A percentile compares a stretch with the other conserved stretches of the same genome.
Evolutionary conservation across 2,888 invertebrate genomes (phyloP).

Genomic region (Cerastis leucographa): DNA sequence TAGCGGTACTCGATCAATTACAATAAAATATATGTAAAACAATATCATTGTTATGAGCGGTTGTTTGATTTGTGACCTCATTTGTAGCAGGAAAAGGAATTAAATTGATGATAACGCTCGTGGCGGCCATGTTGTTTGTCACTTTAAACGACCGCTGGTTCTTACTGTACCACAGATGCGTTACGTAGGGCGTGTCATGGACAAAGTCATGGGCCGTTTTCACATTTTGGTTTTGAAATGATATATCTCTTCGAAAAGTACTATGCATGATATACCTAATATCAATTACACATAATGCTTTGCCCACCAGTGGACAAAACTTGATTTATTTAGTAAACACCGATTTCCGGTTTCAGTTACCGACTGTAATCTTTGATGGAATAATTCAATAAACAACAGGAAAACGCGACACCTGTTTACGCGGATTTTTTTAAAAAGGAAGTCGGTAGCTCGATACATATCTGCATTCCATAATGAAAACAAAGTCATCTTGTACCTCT

Average conservation of each 20-base stretch:
- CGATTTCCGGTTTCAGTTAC: not conserved
- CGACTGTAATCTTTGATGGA: constrained; percentile 6
- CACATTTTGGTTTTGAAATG: constrained; percentile 2
- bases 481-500: not conserved
- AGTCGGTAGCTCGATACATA: not conserved
- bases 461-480: constrained; percentile 12
- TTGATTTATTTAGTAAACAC: not conserved
- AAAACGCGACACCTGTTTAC: constrained; percentile 11
- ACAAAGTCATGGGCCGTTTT: constrained; percentile 22
- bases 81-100: constrained; percentile 88
- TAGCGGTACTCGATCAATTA: constrained; percentile 51
- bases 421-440: not conserved
- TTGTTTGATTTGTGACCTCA: constrained; percentile 88
- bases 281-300: no score
- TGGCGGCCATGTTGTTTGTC: constrained; percentile 79
- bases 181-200: constrained; percentile 63
- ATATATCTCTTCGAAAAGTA: not conserved
- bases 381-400: constrained; percentile 10
- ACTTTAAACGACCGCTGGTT: constrained; percentile 65
- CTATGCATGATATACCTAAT: not conserved
- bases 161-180: constrained; percentile 55
- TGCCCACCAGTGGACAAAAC: not conserved
- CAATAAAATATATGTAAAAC: constrained; percentile 59
- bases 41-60: constrained; percentile 72
- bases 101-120: constrained; percentile 86